Evolutionary conservation across 2,888 invertebrate species (phyloP).

Genomic region (Fissipunctia ypsillon): DNA sequence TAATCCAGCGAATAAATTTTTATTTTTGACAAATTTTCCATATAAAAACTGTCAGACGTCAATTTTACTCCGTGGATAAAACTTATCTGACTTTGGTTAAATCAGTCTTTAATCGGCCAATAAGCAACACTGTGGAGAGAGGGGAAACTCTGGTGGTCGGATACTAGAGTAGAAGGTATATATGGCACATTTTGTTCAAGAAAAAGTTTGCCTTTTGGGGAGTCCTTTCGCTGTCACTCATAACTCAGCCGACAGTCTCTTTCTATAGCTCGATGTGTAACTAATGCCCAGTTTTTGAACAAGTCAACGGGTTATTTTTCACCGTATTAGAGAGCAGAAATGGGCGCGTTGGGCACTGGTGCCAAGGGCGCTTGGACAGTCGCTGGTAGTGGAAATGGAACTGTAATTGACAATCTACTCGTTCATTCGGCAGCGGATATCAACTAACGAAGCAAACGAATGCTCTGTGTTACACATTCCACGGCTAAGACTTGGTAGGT

Average conservation of each 20-base stretch:
- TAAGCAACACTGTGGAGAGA: no score
- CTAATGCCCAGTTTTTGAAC: not conserved
- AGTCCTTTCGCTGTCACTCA: not conserved
- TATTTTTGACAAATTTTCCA: no score
- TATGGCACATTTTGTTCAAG: not conserved
- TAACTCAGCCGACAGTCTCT: not conserved
- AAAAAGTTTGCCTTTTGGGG: not conserved
- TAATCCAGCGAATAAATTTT: no score
- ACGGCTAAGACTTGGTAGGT: constrained; percentile 18
- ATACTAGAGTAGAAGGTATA: not conserved
- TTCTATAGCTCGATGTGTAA: not conserved
- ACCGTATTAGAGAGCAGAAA: constrained; percentile 25
- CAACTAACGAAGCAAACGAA: constrained; percentile 70
- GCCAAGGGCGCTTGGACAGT: constrained; percentile 61
- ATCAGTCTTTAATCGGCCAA: no score
- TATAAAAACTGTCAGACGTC: no score
- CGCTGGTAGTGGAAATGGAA: constrained; percentile 75
- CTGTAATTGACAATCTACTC: constrained; percentile 81
- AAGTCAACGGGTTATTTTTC: constrained; percentile 7
- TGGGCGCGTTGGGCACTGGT: constrained; percentile 29
- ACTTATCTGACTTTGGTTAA: no score
- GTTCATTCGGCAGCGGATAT: constrained; percentile 78
- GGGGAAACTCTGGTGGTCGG: no score
- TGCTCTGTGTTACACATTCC: constrained; percentile 46
- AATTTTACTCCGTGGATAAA: no score